Conservation (phyloP, 2,888 invertebrate genomes). For the Himalopsyche japonica region DNA sequence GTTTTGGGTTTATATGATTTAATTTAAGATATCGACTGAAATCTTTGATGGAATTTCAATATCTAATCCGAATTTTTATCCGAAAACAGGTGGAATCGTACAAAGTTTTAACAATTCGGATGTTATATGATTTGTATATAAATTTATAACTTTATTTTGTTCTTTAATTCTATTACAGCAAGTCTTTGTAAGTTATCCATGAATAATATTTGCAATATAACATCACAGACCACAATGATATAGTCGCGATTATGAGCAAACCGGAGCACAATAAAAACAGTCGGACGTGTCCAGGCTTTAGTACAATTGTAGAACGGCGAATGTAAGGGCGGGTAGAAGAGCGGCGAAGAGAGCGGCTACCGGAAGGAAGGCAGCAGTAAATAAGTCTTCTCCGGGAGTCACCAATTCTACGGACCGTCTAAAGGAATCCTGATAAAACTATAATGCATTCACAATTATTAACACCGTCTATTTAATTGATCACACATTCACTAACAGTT, state of each 20-base stretch:
- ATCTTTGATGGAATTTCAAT: no score
- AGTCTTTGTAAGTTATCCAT: background rate
- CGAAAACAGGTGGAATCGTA: no score
- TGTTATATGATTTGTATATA: background rate
- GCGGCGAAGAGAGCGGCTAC: conserved; percentile 5
- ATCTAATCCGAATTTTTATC: no score
- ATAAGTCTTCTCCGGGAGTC: conserved; percentile 38
- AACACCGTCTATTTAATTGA: background rate
- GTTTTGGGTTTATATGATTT: no score
- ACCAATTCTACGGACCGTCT: conserved; percentile 28
- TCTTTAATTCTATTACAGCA: no score
- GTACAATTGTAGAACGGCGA: background rate
- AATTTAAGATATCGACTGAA: no score
- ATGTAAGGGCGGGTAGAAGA: background rate
- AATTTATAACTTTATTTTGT: no score
- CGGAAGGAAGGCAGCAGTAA: conserved; percentile 40
- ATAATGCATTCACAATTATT: background rate
- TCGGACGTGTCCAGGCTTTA: conserved; percentile 8
- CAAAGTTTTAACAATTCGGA: no score
- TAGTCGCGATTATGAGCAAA: background rate
- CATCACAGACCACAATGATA: background rate
- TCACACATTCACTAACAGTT: no score
- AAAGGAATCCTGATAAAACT: background rate
- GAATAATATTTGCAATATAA: background rate
- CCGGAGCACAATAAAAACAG: conserved; percentile 22